Percentiles rank a stretch among this genome's conserved stretches.
phyloP scores from a whole-genome alignment of 1,140 invertebrate genomes.

The Rhysida immarginata region DNA sequence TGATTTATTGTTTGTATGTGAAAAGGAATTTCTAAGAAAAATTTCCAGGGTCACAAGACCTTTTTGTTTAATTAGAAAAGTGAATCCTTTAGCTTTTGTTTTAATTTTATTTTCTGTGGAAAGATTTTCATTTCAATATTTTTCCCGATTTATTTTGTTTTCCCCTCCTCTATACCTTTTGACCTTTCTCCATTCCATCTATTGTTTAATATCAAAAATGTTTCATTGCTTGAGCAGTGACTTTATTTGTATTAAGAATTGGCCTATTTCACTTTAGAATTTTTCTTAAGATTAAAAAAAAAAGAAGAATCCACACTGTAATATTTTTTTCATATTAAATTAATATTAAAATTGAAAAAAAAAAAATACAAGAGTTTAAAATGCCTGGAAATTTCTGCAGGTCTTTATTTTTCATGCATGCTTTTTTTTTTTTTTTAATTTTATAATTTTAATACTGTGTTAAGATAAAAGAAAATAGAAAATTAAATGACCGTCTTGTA shows the following conservation, averaged over 20 bases:
- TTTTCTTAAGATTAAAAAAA: background rate
- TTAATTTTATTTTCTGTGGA: background rate
- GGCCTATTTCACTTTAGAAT: too few relatives aligned
- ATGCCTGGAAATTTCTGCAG: background rate
- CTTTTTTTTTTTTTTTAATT: background rate
- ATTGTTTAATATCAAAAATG: too few relatives aligned
- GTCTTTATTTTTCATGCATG: background rate
- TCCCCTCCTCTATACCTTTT: too few relatives aligned
- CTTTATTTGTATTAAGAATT: too few relatives aligned
- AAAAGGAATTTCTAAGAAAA: too few relatives aligned
- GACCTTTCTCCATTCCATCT: too few relatives aligned
- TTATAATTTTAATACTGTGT: background rate
- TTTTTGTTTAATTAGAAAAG: background rate
- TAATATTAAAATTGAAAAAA: background rate
- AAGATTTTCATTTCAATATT: too few relatives aligned
- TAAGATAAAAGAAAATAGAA: background rate
- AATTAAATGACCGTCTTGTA: constrained; percentile 6
- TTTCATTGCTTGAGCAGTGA: too few relatives aligned
- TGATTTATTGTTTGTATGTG: too few relatives aligned
- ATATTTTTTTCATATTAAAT: background rate
- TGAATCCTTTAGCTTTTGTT: background rate
- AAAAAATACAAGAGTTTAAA: background rate
- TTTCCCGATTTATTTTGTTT: too few relatives aligned
- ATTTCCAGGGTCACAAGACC: background rate
- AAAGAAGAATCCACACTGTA: background rate